Conservation (phyloP, 2,113 vertebrate species). For the Benitochromis conjunctus region DNA sequence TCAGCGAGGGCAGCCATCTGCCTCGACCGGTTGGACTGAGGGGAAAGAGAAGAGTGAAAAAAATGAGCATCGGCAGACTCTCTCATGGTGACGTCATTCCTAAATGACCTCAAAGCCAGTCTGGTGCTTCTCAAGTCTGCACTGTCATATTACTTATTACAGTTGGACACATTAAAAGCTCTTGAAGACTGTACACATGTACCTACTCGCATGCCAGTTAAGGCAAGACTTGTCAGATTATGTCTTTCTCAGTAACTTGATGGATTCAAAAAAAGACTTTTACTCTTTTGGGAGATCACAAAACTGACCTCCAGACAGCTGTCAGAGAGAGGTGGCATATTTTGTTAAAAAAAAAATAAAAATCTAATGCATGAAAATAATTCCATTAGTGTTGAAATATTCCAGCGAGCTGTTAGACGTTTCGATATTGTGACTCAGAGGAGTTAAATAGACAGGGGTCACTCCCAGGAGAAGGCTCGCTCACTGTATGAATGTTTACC, state of each 20-base stretch:
- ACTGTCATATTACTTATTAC: background rate
- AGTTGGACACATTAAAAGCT: background rate
- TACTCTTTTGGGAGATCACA: background rate
- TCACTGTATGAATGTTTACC: conserved; percentile 17
- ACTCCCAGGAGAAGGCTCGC: background rate
- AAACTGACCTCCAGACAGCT: background rate
- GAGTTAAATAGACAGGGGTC: background rate
- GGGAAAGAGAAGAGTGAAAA: background rate
- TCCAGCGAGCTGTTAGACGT: background rate
- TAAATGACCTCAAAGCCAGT: background rate
- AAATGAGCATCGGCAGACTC: background rate
- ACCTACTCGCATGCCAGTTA: background rate
- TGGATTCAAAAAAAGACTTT: background rate
- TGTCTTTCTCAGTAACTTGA: background rate
- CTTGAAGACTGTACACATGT: background rate
- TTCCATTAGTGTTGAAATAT: conserved; percentile 25
- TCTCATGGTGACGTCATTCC: background rate
- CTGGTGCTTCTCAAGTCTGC: background rate
- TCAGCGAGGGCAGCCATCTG: background rate
- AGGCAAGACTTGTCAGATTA: background rate
- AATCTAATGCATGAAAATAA: background rate
- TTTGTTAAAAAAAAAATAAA: background rate
- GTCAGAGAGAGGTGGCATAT: background rate
- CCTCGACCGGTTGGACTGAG: background rate
- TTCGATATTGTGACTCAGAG: background rate